Percentiles rank a stretch among this genome's conserved stretches.
Evolutionary conservation across 1,140 invertebrate genomes (phyloP).

Genomic region (Batillaria attramentaria): DNA sequence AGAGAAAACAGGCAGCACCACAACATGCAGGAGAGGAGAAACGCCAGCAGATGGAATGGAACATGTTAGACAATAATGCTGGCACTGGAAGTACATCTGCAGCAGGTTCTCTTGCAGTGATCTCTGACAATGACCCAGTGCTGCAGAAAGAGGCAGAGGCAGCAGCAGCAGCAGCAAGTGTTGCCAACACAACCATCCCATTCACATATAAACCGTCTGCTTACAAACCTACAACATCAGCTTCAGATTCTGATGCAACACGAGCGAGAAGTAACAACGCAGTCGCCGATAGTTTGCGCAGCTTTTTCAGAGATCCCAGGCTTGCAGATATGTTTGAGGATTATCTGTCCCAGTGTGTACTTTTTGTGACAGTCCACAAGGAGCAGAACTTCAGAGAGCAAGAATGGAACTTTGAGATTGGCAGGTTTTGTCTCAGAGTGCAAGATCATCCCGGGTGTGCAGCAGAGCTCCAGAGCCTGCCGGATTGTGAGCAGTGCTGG

Average conservation of each 20-base stretch:
- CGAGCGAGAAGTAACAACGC: no score
- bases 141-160: constrained; percentile 36
- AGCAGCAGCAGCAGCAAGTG: no score
- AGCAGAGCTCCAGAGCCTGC: constrained; percentile 9
- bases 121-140: constrained; percentile 47
- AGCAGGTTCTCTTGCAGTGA: constrained; percentile 41
- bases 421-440: constrained; percentile 49
- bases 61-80: constrained; percentile 52
- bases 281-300: no score
- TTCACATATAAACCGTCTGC: no score
- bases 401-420: constrained; percentile 50
- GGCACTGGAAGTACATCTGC: background rate
- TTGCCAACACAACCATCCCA: no score
- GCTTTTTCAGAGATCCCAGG: background rate
- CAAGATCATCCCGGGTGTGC: constrained; percentile 24
- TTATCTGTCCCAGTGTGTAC: constrained; percentile 40
- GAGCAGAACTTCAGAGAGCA: constrained; percentile 17
- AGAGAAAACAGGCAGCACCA: constrained; percentile 60
- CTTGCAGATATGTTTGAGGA: constrained; percentile 33
- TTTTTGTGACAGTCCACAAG: constrained; percentile 41
- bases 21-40: constrained; percentile 52
- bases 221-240: no score
- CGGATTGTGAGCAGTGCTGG: constrained; percentile 58
- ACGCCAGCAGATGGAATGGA: constrained; percentile 60
- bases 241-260: no score